Percentiles rank a stretch among this genome's conserved stretches.
phyloP scores from a whole-genome alignment of 2,888 invertebrate species.

The Hemithea aestivaria region DNA sequence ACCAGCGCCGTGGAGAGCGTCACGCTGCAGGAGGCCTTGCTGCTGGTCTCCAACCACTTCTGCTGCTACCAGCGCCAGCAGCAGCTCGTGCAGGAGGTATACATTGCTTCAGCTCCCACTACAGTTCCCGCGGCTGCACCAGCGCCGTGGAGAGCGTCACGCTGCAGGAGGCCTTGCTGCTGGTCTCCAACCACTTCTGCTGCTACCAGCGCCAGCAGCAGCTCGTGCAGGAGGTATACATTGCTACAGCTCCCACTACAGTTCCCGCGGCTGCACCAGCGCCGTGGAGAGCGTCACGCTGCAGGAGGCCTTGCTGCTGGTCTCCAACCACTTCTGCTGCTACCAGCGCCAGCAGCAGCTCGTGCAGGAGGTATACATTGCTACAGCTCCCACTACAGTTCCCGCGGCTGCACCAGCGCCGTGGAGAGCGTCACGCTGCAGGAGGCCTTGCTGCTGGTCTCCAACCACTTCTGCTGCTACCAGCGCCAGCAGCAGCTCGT shows the following conservation, averaged over 20 bases:
- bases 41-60: constrained; percentile 93
- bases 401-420: too few relatives aligned
- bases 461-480: constrained; percentile 94
- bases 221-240: constrained; percentile 40
- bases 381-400: too few relatives aligned
- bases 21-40: constrained; percentile 87
- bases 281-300: constrained; percentile 90
- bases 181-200: constrained; percentile 93
- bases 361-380: constrained; percentile 32
- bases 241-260: fast-evolving
- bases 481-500: constrained; percentile 80
- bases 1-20: constrained; percentile 91
- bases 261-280: too few relatives aligned
- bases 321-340: constrained; percentile 94
- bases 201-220: constrained; percentile 86
- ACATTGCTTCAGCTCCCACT: too few relatives aligned
- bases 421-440: constrained; percentile 89
- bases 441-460: constrained; percentile 89
- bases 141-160: constrained; percentile 91
- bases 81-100: constrained; percentile 44
- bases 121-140: too few relatives aligned
- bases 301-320: constrained; percentile 87
- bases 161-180: constrained; percentile 86
- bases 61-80: constrained; percentile 89
- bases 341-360: constrained; percentile 83